Evolutionary conservation across 92 coral and sea anemone genomes (phyloP), one percentile per base, ranked within the genome.

Genomic region (Pocillopora grandis): DNA sequence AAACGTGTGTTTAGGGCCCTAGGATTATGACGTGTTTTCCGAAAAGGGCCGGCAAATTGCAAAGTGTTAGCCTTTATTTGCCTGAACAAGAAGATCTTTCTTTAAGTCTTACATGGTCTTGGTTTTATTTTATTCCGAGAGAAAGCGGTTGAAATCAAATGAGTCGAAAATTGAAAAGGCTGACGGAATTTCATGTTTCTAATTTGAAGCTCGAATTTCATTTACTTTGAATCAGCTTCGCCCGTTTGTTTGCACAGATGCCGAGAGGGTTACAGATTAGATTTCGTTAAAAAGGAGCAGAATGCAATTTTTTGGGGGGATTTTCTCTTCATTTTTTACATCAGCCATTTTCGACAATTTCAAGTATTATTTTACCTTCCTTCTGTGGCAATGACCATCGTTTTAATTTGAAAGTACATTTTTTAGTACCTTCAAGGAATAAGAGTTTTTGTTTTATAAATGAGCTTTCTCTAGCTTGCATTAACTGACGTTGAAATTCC

Each of bases 231-330:
- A 11, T 14, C 76, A 21, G 76, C 59, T n/a, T 71, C 12, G 49
- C 37, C 35, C 12, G 37, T 52, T 3, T 71, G 57, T 81, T 81
- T 81, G 77, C 36, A 70, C 85, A 81, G 85, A 81, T 81, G 77
- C 27, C 9, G 19, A 20, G 57, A 33, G 20, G 21, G 20, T 48
- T 33, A 33, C 18, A 80, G 37, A 17, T 48, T 18, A 68, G n/a
- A 20, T 71, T 31, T 71, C 13, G 27, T 59, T 62, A 62, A 17
- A 63, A 19, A 5, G 9, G 36, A 61, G 35, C 49, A 21, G 17
- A 55, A 27, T 65, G 14, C 52, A 35, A 52, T 16, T 36, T 61
- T 37, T 61, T 17, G 8, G 8, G 8, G 52, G 52, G 17, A 55
- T 57, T 23, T 75, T 56, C 37, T 4, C 55, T 18, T 63, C 64